Conservation (phyloP, 2,888 invertebrate species). For the Theretra japonica region DNA sequence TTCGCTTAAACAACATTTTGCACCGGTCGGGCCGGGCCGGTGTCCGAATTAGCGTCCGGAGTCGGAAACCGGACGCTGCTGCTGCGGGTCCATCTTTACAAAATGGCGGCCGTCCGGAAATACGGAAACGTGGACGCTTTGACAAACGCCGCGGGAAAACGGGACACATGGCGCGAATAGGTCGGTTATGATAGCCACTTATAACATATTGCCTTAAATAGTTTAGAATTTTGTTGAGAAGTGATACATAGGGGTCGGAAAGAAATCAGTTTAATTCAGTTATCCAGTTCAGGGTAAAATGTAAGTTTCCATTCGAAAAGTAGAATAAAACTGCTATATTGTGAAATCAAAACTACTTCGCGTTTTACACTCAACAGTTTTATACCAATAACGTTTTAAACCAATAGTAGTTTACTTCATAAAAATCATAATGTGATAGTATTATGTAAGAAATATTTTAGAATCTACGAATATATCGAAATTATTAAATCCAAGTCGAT, state of each 20-base stretch:
- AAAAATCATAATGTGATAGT: no score
- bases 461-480: no score
- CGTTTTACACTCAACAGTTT: no score
- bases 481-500: no score
- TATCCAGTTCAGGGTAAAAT: no score
- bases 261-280: no score
- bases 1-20: constrained; percentile 80
- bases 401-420: no score
- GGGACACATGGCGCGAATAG: constrained; percentile 65
- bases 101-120: constrained; percentile 79
- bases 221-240: neutral
- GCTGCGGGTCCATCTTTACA: constrained; percentile 76
- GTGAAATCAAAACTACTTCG: no score
- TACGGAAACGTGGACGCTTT: constrained; percentile 81
- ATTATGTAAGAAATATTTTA: no score
- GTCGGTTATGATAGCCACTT: neutral
- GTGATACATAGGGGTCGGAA: neutral
- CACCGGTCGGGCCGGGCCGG: constrained; percentile 62
- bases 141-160: constrained; percentile 77
- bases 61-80: constrained; percentile 67
- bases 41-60: constrained; percentile 65
- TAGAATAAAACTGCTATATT: no score
- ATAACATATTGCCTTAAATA: neutral
- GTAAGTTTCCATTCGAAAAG: no score
- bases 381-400: neutral